Evolutionary conservation across 1,140 invertebrate genomes (phyloP), one percentile per base, ranked within the genome.

Genomic region (Cotesia typhae): DNA sequence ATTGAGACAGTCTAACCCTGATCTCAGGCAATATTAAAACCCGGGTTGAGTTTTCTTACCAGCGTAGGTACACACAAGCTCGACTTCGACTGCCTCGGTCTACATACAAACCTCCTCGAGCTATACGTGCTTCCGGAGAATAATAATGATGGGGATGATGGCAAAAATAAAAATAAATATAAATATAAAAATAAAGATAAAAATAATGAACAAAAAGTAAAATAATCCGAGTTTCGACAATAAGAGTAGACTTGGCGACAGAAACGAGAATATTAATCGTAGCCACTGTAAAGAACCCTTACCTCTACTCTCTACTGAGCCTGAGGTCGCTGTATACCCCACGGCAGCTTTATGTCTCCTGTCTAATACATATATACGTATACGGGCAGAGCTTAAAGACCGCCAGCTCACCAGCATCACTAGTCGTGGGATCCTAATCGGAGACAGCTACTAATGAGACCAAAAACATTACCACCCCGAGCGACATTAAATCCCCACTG

Each of bases 401-500:
- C 41, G 10, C 41, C 10, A 10, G 41, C 41, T 6, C 41, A 47
- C 41, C 10, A 10, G 41, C 41, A 47, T 47, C 41, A 47, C 4
- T 47, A 47, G 6, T 47, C 41, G 41, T 47, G 41, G 74, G 78
- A 73, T 78, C 74, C 79, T 76, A 79, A 77, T 76, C 72, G 70
- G 79, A 79, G 80, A 81, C 77, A 81, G 81, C 80, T 84, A 85
- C 83, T 85, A 85, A 85, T 85, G 83, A 84, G 81, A 78, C 82
- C 81, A 85, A 84, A 85, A 85, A 85, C 83, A 84, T 83, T 77
- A 67, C 78, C 77, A 77, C 72, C 65, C 72, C n/a, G 55, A 73
- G 80, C 41, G 41, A 47, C 41, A 77, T 84, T 84, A 83, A 80
- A 80, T 83, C 76, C 80, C 76, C 80, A 79, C 82, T 81, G 5